Evolutionary conservation across 2,888 invertebrate species (phyloP), one percentile per base, ranked within the genome.

Genomic region (Ametastegia equiseti): DNA sequence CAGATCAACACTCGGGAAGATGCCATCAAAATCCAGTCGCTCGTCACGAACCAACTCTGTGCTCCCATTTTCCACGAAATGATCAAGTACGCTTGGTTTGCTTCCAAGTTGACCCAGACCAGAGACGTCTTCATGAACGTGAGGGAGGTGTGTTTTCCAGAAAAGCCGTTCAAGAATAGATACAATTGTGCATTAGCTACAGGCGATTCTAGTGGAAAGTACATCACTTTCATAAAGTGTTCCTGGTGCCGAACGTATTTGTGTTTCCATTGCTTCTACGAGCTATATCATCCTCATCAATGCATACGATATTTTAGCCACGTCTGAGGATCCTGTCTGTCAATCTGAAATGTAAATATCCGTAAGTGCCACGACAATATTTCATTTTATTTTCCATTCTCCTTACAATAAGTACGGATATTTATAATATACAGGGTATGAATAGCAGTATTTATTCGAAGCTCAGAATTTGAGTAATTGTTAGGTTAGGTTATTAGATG

Each of bases 21-120:
- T 78, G 63, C 67, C n/a, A 78, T 81, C 1, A 79, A 79, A 81
- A 63, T 81, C 27, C 81, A 79, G n/a, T 23, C 67, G 11, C 27
- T 78, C 2, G 54, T 81, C 0, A 77, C 45, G 11, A 78, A 81
- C 42, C 79, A 79, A 36, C 23, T 81, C 13, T 50, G 77, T 15
- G 45, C 79, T 30, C 45, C 50, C 7, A 47, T 65, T n/a, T 81
- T 81, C 30, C 4, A n/a, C 6, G 27, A 78, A 4, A 78, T 81
- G 65, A 47, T 78, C n/a, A 3, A 30, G 19, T 81, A 81, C 45
- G 78, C 81, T 27, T 81, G 78, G 81, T 60, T 47, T 54, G 39
- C 71, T 36, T 36, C 75, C 9, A 73, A 73, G 3, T 57, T 80
- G n/a, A 69, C 50, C 19, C 42, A 27, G 19, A 23, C n/a, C 13